Evolutionary conservation across 2,113 vertebrate genomes (phyloP).

Genomic region (Alexandromys fortis): DNA sequence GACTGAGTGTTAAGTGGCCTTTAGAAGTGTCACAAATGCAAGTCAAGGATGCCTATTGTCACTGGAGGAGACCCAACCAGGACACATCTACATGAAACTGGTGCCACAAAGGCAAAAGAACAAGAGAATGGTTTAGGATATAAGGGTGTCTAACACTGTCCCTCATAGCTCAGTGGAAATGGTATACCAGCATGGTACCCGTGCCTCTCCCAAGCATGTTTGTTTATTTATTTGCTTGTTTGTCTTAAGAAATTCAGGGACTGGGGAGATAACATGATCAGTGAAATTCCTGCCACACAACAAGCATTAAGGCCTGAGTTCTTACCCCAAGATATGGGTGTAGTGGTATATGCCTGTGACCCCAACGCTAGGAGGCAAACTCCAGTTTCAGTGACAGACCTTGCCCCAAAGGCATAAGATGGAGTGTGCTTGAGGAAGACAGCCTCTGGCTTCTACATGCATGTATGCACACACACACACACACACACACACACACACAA

Average conservation of each 20-base stretch:
- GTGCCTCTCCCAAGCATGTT: neutral
- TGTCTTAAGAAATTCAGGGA: neutral
- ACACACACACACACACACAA: too few species aligned
- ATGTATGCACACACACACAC: too few species aligned
- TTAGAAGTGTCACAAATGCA: neutral
- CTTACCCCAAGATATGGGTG: neutral
- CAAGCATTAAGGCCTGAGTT: neutral
- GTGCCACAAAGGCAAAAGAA: neutral
- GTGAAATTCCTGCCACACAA: neutral
- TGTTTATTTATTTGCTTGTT: neutral
- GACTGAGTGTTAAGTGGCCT: neutral
- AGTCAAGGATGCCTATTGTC: neutral
- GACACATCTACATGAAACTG: neutral
- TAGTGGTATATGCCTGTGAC: neutral
- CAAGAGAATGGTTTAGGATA: neutral
- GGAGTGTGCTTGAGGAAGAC: neutral
- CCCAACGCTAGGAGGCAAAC: too few species aligned
- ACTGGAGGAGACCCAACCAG: neutral
- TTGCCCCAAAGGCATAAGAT: too few species aligned
- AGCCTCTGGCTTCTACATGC: neutral
- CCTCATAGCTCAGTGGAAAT: neutral
- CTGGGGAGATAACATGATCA: neutral
- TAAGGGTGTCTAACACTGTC: neutral
- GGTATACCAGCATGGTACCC: neutral
- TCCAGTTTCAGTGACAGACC: neutral